A percentile compares a stretch with the other conserved stretches of the same genome.
These are phyloP conservation scores for Himalopsyche japonica DNA, from an alignment of 2,888 invertebrate species.

Conservation along the genomic window DNA sequence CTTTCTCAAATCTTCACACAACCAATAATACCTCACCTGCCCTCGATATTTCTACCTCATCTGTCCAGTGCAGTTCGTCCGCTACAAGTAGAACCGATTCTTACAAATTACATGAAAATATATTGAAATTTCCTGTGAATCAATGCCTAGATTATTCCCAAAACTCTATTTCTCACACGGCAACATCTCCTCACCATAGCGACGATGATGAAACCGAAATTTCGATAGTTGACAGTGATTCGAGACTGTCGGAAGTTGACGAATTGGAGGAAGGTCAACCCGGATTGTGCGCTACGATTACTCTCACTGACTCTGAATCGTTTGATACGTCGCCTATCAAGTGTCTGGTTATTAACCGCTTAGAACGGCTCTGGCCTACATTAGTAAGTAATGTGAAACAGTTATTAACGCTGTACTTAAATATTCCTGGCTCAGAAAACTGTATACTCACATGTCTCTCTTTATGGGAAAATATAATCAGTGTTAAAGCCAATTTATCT, in stretches of 20 bases:
- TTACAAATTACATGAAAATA: conserved; percentile 54
- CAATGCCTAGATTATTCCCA: conserved; percentile 41
- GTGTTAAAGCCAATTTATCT: conserved; percentile 87
- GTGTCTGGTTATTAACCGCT: conserved; percentile 80
- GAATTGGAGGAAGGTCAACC: conserved; percentile 23
- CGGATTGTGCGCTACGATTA: conserved; percentile 59
- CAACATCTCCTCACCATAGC: conserved; percentile 42
- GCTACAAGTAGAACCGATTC: conserved; percentile 27
- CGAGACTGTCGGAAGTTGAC: conserved; percentile 47
- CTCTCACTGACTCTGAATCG: conserved; percentile 77
- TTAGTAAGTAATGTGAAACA: conserved; percentile 73
- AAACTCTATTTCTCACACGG: conserved; percentile 35
- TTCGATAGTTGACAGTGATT: not conserved
- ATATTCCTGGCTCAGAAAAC: conserved; percentile 66
- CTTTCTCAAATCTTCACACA: conserved; percentile 57
- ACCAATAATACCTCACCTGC: not conserved
- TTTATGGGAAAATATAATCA: conserved; percentile 88
- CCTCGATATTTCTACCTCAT: not conserved
- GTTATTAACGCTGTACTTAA: conserved; percentile 61
- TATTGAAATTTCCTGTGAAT: conserved; percentile 49
- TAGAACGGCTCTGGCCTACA: conserved; percentile 84
- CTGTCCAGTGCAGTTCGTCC: not conserved
- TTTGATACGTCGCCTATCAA: conserved; percentile 86
- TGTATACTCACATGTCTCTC: conserved; percentile 81
- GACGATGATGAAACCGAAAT: not conserved